These are phyloP conservation scores for Drosophila saltans DNA, from an alignment of 1,140 invertebrate species.

Conservation along the genomic window DNA sequence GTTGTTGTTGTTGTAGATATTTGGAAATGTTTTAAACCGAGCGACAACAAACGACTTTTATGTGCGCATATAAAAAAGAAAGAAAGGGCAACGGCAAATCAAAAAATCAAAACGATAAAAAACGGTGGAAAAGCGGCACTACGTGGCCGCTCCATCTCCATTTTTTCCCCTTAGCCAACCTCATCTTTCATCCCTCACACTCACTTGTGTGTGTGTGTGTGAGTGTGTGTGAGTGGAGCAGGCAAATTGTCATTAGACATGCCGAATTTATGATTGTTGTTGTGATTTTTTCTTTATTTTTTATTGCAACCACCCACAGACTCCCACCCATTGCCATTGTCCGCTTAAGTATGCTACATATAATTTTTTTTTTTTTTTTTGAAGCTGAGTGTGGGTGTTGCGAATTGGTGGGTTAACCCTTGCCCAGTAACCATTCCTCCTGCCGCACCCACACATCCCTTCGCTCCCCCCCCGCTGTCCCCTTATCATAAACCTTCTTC, in stretches of 20 bases:
- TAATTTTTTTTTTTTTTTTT: slow-evolving; percentile 13
- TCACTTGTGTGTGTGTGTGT: slow-evolving; percentile 1
- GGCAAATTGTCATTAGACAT: slow-evolving; percentile 79
- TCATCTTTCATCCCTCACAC: slow-evolving; percentile 16
- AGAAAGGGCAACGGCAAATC: slow-evolving; percentile 31
- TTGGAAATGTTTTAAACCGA: slow-evolving; percentile 28
- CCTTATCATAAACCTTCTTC: background rate
- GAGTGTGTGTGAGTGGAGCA: slow-evolving; percentile 26
- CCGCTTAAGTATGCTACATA: slow-evolving; percentile 52
- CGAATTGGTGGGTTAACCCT: slow-evolving; percentile 50
- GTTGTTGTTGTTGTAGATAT: slow-evolving; percentile 36
- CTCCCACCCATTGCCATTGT: background rate
- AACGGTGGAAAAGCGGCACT: slow-evolving; percentile 32
- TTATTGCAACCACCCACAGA: slow-evolving; percentile 20
- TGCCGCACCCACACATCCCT: no score
- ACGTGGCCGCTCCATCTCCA: background rate
- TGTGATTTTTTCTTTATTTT: slow-evolving; percentile 62
- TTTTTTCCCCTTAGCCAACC: background rate
- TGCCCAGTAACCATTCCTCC: background rate
- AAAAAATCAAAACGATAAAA: slow-evolving; percentile 65
- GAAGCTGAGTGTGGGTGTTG: slow-evolving; percentile 18
- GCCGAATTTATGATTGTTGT: slow-evolving; percentile 78
- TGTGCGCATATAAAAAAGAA: slow-evolving; percentile 44
- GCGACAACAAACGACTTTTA: slow-evolving; percentile 60
- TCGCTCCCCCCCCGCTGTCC: no score